Percentiles rank a stretch among this genome's conserved stretches.
phyloP scores from a whole-genome alignment of 1,140 invertebrate species.

The Oppia nitens region DNA sequence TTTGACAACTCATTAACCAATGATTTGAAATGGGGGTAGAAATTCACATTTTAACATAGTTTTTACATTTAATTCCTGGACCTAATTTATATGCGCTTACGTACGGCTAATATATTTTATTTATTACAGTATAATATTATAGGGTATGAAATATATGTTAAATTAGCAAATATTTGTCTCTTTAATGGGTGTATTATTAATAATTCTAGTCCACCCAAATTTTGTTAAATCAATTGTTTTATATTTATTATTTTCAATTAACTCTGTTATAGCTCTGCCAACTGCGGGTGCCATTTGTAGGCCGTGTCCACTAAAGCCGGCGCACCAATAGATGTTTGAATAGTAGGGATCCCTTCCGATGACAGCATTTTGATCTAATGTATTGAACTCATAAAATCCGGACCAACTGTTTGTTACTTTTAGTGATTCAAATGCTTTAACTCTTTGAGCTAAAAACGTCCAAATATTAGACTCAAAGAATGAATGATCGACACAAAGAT shows the following conservation, averaged over 20 bases:
- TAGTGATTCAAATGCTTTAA: constrained; percentile 56
- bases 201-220: constrained; percentile 60
- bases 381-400: constrained; percentile 81
- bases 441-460: constrained; percentile 54
- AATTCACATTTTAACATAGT: no score
- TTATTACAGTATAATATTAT: no score
- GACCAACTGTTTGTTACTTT: constrained; percentile 68
- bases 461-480: constrained; percentile 59
- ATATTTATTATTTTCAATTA: constrained; percentile 40
- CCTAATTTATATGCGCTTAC: no score
- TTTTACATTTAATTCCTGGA: no score
- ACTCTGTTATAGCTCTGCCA: constrained; percentile 65
- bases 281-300: constrained; percentile 75
- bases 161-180: no score
- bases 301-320: constrained; percentile 85
- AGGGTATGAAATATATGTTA: no score
- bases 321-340: constrained; percentile 61
- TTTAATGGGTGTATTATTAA: constrained; percentile 47
- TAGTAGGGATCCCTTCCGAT: constrained; percentile 75
- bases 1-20: no score
- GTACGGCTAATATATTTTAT: no score
- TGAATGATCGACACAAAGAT: constrained; percentile 58
- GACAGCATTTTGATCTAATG: constrained; percentile 78
- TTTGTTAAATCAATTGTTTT: constrained; percentile 56
- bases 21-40: no score